Percentiles rank a stretch among this genome's conserved stretches.
Conservation (phyloP, 2,888 invertebrate species). For the Noctua comes region DNA sequence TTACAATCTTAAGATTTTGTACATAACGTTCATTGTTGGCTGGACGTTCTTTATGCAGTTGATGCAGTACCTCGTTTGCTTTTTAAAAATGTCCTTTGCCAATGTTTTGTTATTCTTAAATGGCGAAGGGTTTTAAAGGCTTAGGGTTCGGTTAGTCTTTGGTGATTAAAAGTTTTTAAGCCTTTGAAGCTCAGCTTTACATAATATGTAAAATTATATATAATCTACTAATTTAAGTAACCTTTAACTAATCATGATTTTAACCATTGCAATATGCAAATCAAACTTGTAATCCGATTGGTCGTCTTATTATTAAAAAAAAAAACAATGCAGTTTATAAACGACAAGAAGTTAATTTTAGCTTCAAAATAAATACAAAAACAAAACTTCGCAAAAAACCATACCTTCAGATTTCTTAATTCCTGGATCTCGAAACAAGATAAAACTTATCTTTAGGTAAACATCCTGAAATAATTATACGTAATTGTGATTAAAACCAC, state of each 20-base stretch:
- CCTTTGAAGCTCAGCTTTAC: not conserved
- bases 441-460: not conserved
- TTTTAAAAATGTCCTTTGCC: conserved; percentile 54
- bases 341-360: not conserved
- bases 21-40: conserved; percentile 44
- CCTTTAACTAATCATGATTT: not conserved
- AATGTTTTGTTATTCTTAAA: conserved; percentile 61
- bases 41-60: conserved; percentile 43
- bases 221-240: not conserved
- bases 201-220: not conserved
- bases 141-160: conserved; percentile 33
- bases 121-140: conserved; percentile 41
- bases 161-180: conserved; percentile 30
- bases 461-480: not conserved
- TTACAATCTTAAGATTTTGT: conserved; percentile 45
- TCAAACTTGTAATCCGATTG: not conserved
- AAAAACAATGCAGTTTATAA: not conserved
- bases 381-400: not conserved
- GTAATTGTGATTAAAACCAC: not conserved
- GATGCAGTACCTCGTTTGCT: conserved; percentile 47
- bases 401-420: not conserved
- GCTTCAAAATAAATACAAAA: not conserved
- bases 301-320: not conserved
- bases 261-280: not conserved
- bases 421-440: not conserved